Evolutionary conservation across 2,888 invertebrate species (phyloP).

Genomic region (Patella caerulea): DNA sequence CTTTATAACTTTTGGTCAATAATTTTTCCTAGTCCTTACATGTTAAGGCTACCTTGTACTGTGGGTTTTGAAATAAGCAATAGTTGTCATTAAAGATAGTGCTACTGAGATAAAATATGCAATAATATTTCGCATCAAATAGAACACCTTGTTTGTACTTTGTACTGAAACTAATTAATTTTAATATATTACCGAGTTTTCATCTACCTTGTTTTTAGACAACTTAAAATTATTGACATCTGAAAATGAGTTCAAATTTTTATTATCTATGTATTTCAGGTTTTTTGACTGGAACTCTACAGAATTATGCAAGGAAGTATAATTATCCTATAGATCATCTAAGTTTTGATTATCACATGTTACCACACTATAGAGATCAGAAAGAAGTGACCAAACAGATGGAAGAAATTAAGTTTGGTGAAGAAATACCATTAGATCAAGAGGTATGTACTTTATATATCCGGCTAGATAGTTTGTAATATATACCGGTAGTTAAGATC

Average conservation of each 20-base stretch:
- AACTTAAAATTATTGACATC: no score
- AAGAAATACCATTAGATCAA: slow-evolving; percentile 68
- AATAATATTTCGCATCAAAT: no score
- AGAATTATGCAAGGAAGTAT: slow-evolving; percentile 71
- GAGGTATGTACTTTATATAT: slow-evolving; percentile 42
- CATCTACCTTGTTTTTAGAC: no score
- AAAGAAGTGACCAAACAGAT: slow-evolving; percentile 63
- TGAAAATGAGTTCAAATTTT: not conserved
- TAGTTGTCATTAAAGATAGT: not conserved
- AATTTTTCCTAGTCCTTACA: not conserved
- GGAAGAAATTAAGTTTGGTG: slow-evolving; percentile 66
- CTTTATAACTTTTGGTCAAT: not conserved
- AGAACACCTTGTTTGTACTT: no score
- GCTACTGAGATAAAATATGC: not conserved
- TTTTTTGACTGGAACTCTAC: slow-evolving; percentile 71
- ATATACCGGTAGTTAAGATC: not conserved
- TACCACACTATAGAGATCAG: slow-evolving; percentile 75
- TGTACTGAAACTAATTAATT: no score
- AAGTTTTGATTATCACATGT: slow-evolving; percentile 75
- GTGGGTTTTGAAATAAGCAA: not conserved
- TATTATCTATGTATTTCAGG: slow-evolving; percentile 48
- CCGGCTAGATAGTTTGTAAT: not conserved
- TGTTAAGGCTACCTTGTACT: no score
- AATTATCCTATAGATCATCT: slow-evolving; percentile 72
- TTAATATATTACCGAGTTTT: no score